phyloP scores from a whole-genome alignment of 2,888 invertebrate species.

The Carterocephalus palaemon region DNA sequence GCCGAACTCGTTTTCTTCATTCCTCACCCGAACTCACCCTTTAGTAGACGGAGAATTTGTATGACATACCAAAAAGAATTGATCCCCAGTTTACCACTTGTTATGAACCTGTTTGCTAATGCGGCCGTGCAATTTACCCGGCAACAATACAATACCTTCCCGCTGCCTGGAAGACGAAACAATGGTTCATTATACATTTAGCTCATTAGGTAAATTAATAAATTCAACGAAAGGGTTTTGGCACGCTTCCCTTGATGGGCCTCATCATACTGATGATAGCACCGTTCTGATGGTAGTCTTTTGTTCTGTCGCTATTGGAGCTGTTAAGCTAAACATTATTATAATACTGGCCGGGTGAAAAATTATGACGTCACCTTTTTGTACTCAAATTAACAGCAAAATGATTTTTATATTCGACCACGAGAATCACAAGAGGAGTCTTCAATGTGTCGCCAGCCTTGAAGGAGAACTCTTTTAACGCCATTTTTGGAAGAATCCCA shows the following conservation, averaged over 20 bases:
- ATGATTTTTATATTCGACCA: no score
- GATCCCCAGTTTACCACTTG: not conserved
- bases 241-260: conserved; percentile 43
- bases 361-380: no score
- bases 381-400: no score
- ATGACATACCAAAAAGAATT: no score
- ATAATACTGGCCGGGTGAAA: no score
- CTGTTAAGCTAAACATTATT: conserved; percentile 4
- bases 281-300: conserved; percentile 35
- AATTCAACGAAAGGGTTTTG: conserved; percentile 53
- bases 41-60: no score
- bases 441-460: no score
- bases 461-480: no score
- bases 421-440: no score
- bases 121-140: conserved; percentile 47
- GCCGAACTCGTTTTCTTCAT: no score
- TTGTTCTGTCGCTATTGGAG: conserved; percentile 31
- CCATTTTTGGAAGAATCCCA: no score
- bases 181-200: conserved; percentile 62
- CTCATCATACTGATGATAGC: conserved; percentile 50
- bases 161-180: conserved; percentile 48
- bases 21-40: no score
- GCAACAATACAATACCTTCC: conserved; percentile 51
- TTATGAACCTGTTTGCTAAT: not conserved
- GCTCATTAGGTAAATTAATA: conserved; percentile 67